A percentile compares a stretch with the other conserved stretches of the same genome.
phyloP scores from a whole-genome alignment of 1,140 invertebrate genomes.

The Cryptotermes secundus region DNA sequence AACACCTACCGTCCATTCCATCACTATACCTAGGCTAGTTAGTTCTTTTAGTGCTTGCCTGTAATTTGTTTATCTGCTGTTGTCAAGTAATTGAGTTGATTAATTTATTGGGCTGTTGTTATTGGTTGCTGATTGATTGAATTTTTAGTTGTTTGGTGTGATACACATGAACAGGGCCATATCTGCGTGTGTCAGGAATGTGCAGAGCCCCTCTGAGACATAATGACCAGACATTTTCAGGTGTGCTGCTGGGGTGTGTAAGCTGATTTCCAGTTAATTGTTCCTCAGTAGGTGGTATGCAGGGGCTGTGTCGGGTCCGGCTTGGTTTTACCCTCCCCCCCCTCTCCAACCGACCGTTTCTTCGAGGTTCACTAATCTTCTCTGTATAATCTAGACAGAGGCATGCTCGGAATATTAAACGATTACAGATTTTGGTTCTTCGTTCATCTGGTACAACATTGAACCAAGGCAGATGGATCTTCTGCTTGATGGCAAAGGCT shows the following conservation, averaged over 20 bases:
- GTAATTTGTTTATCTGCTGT: too few species aligned
- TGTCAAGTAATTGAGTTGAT: too few species aligned
- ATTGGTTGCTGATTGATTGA: too few species aligned
- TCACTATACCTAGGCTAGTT: too few species aligned
- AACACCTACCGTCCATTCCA: too few species aligned
- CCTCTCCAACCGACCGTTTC: neutral
- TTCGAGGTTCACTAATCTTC: neutral
- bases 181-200: neutral
- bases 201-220: neutral
- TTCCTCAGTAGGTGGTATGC: neutral
- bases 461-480: too few species aligned
- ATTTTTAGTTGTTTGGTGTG: too few species aligned
- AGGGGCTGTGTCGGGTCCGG: neutral
- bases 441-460: neutral
- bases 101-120: too few species aligned
- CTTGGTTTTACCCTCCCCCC: neutral
- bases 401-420: neutral
- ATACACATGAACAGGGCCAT: too few species aligned
- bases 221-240: neutral
- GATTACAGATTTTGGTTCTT: neutral
- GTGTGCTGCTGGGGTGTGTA: neutral
- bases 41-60: too few species aligned
- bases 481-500: too few species aligned
- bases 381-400: neutral
- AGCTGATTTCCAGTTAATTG: conserved; percentile 16